Percentiles rank a stretch among this genome's conserved stretches.
Evolutionary conservation across 2,888 invertebrate species (phyloP).

Genomic region (Drosophila lutescens): DNA sequence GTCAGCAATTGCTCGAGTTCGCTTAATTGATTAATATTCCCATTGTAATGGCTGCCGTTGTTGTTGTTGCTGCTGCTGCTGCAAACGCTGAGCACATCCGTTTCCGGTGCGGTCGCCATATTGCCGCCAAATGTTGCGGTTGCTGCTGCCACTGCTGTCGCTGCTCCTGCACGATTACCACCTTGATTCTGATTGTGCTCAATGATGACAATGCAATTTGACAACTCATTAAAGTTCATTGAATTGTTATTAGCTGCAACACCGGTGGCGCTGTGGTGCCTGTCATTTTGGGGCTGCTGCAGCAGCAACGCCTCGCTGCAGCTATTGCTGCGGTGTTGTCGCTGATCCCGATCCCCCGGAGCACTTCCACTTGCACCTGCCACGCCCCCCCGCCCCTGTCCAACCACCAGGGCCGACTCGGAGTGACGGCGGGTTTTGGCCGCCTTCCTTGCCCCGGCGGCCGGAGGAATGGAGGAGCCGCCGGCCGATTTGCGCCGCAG

Average conservation of each 20-base stretch:
- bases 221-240: conserved; percentile 85
- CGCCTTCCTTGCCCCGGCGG: conserved; percentile 48
- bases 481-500: conserved; percentile 83
- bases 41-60: conserved; percentile 54
- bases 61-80: conserved; percentile 52
- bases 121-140: conserved; percentile 37
- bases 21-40: conserved; percentile 77
- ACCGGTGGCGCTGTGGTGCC: conserved; percentile 43
- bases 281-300: conserved; percentile 32
- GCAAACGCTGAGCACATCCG: conserved; percentile 64
- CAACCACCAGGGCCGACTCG: conserved; percentile 73
- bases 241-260: conserved; percentile 81
- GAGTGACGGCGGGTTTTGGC: conserved; percentile 81
- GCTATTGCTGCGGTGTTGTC: conserved; percentile 80
- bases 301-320: conserved; percentile 67
- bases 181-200: conserved; percentile 81
- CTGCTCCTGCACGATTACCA: conserved; percentile 19
- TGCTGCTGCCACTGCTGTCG: conserved; percentile 22
- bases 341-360: conserved; percentile 53
- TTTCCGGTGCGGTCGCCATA: conserved; percentile 52
- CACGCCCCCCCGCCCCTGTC: conserved; percentile 7
- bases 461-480: conserved; percentile 22
- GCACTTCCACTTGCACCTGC: conserved; percentile 8
- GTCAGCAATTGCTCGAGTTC: conserved; percentile 76
- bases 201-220: conserved; percentile 85